Base-by-base conservation (phyloP, 1,140 invertebrate genomes). In the Doryteuthis pealeii region DNA sequence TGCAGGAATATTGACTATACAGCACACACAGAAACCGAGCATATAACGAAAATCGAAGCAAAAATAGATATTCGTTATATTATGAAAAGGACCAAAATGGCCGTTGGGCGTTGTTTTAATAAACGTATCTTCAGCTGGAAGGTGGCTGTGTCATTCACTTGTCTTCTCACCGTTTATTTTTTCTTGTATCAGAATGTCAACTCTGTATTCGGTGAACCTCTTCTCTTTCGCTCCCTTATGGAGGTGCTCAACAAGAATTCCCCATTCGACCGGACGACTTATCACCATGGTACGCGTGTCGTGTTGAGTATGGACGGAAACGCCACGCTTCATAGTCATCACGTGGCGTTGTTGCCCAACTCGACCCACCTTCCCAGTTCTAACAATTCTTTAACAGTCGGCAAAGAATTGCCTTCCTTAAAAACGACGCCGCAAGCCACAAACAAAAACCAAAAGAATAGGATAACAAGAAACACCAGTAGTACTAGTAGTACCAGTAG, bases 41-140 rank as follows among this genome's bases (percentile, higher is more conserved):
- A 22, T 15, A 15, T 28, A 22, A 15, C 5, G 6, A 62, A 62
- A 0, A 15, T 22, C 6, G 54, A n/a, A 12, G 18, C 22, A 62
- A 12, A 15, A 22, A n/a, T 18, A 5, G 54, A 62, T 62, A 62
- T 62, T n/a, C 12, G 18, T 62, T 12, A 28, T 28, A 8, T 22
- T 62, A 28, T 15, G 6, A n/a, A n/a, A 18, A n/a, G 18, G 6
- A n/a, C 6, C 10, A 62, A 62, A 28, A 62, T 62, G 54, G 54
- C 54, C 5, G 18, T 62, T 62, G 18, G 54, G 10, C 54, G 54
- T 8, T 62, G 10, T 28, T 62, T 62, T 28, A 62, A 62, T 28
- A 62, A 62, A 62, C 54, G 66, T 26, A 33, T 68, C 30, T 68
- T 68, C 32, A 68, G 30, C 66, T 68, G 66, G 66, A 68, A 68